These are phyloP conservation scores for Vanessa cardui DNA, from an alignment of 2,888 invertebrate species.

Conservation along the genomic window DNA sequence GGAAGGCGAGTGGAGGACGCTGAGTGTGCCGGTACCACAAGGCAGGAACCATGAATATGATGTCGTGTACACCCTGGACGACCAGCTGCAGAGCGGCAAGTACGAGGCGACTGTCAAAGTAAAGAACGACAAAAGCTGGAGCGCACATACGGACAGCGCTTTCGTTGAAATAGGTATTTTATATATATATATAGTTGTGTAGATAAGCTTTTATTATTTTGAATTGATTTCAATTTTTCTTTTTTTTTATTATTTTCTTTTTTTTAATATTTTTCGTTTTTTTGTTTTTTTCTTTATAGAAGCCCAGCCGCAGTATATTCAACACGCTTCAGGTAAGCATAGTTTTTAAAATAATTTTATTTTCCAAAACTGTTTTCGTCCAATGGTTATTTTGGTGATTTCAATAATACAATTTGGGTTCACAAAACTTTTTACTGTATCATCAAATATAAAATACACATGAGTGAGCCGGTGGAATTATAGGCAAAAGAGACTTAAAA, in stretches of 20 bases:
- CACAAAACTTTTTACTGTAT: too few relatives aligned
- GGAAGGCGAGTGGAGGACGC: slow-evolving; percentile 51
- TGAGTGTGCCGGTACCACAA: slow-evolving; percentile 55
- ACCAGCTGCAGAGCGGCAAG: slow-evolving; percentile 53
- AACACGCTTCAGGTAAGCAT: slow-evolving; percentile 68
- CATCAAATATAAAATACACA: too few relatives aligned
- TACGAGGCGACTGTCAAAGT: slow-evolving; percentile 65
- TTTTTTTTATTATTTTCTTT: slow-evolving; percentile 38
- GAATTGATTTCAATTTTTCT: slow-evolving; percentile 9
- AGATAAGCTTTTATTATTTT: not conserved
- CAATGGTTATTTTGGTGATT: too few relatives aligned
- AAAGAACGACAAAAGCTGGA: slow-evolving; percentile 64
- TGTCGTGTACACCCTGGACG: slow-evolving; percentile 51
- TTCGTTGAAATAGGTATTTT: slow-evolving; percentile 61
- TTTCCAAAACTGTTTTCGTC: too few relatives aligned
- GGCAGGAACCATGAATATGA: slow-evolving; percentile 52
- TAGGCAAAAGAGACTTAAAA: too few relatives aligned
- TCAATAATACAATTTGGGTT: too few relatives aligned
- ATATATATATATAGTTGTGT: not conserved
- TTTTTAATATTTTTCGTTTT: slow-evolving; percentile 53
- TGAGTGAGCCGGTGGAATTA: too few relatives aligned
- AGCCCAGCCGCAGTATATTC: slow-evolving; percentile 60
- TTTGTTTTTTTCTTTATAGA: slow-evolving; percentile 59
- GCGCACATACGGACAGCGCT: slow-evolving; percentile 49
- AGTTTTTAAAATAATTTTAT: not conserved